phyloP scores from a whole-genome alignment of 2,113 vertebrate species.

The Aspiorhynchus laticeps region DNA sequence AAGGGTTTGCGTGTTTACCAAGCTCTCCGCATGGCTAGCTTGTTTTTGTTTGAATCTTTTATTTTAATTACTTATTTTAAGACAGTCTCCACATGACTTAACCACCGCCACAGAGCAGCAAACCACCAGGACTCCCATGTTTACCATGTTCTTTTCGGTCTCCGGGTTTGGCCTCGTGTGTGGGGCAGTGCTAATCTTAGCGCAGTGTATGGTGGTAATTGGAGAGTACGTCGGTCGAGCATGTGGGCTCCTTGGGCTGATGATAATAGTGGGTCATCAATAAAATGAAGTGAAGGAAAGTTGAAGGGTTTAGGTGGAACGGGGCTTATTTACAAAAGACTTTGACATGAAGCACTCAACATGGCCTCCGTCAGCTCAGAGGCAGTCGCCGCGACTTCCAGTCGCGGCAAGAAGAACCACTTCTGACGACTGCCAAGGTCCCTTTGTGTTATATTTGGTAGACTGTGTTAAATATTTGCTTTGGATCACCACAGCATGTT shows the following conservation, averaged over 20 bases:
- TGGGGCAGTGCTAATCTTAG: slow-evolving; percentile 73
- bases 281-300: slow-evolving; percentile 60
- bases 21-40: slow-evolving; percentile 3
- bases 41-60: slow-evolving; percentile 56
- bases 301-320: slow-evolving; percentile 61
- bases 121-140: slow-evolving; percentile 65
- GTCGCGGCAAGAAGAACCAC: slow-evolving; percentile 1
- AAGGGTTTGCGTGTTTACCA: slow-evolving; percentile 40
- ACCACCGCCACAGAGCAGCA: slow-evolving; percentile 66
- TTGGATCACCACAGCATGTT: slow-evolving; percentile 21
- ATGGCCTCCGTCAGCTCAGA: slow-evolving; percentile 36
- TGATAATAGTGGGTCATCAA: slow-evolving; percentile 72
- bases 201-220: slow-evolving; percentile 65
- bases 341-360: slow-evolving; percentile 9
- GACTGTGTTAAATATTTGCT: slow-evolving; percentile 44
- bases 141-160: slow-evolving; percentile 56
- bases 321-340: slow-evolving; percentile 58
- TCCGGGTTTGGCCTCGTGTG: slow-evolving; percentile 64
- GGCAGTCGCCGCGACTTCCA: slow-evolving; percentile 11
- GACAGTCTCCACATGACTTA: slow-evolving; percentile 67
- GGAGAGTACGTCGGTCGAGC: slow-evolving; percentile 62
- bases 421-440: slow-evolving; percentile 26
- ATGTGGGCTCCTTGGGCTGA: slow-evolving; percentile 68
- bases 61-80: slow-evolving; percentile 51
- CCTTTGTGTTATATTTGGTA: slow-evolving; percentile 30